Evolutionary conservation across 1,140 invertebrate species (phyloP), one percentile per base, ranked within the genome.

Genomic region (Drosophila navojoa): DNA sequence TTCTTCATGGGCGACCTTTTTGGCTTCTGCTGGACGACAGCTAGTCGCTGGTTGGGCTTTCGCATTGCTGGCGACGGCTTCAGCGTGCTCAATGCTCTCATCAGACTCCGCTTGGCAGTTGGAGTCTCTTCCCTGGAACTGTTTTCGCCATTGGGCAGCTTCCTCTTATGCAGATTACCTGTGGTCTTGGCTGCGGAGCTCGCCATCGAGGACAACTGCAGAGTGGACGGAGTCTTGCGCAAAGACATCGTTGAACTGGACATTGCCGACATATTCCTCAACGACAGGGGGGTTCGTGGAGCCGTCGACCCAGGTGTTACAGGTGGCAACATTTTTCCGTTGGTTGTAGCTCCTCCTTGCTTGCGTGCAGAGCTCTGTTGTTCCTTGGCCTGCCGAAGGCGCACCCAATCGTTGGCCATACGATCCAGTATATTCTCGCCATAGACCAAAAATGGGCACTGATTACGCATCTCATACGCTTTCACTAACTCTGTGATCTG

Each of bases 401-500:
- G 90, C 57, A 94, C 93, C 94, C 93, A 94, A 29, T 94, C 93
- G 19, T 93, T 92, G 40, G 92, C 73, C 77, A 95, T 94, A 11
- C 93, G 90, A 58, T 94, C 93, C 10, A 94, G 72, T 16, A 95
- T 91, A 16, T 93, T 92, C 52, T 93, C 90, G 1, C 95, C 95
- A 68, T 94, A 91, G 2, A 95, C 93, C 1, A 93, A 93, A 74
- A 96, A 96, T 0, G 77, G 67, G 2, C 89, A 91, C 1, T 93
- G 93, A 42, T 93, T 92, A 16, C 90, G 90, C 0, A 75, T 75
- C 79, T 94, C 93, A 80, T 94, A 96, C 4, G 94, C 75, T n/a
- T 71, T 60, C 6, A 92, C 93, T 38, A 94, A 62, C 1, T 93
- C 91, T 1, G 91, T 92, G 0, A 96, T 93, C 82, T 95, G 93